Base-by-base conservation (phyloP, 2,888 invertebrate species). In the Ochropleura plecta region DNA sequence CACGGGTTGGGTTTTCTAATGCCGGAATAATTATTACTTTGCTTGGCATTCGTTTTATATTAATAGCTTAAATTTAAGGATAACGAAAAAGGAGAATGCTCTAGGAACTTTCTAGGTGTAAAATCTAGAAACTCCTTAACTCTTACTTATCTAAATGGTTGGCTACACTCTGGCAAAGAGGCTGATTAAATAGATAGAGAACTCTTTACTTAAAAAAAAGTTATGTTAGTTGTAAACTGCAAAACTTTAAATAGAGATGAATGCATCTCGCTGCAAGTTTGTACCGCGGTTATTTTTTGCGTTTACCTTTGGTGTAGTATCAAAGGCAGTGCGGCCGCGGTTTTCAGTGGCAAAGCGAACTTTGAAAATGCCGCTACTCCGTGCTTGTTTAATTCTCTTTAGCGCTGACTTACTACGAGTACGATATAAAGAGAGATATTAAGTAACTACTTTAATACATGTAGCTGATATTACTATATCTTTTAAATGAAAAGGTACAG, bases 301-400 rank as follows among this genome's bases (percentile, higher is more conserved):
- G 69, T 76, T 79, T 78, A 78, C 74, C 65, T 78, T 80, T 72
- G 66, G 51, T 65, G 73, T 55, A 53, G 30, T 67, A 44, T 86
- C 83, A 86, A 86, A 87, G 78, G 81, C 65, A 64, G 49, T n/a
- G 65, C 18, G 71, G 76, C 78, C 44, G 67, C n/a, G 71, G 76
- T 79, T 81, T 83, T 78, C 65, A 78, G 40, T 20, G 30, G 70
- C 57, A 66, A 18, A 49, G 67, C 18, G 64, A 65, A 72, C 75
- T 78, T 69, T 73, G 57, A 59, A 79, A 85, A 85, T 73, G 53
- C 73, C 40, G 64, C 64, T 80, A 73, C 73, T 71, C 44, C 53
- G 55, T 76, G 62, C 70, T 73, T 79, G 64, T 80, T 68, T 78
- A 76, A 77, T 79, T 80, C 78, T 81, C 71, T 69, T 69, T 63